Base-by-base conservation (phyloP, 2,113 vertebrate genomes). In the Glaucidium brasilianum region DNA sequence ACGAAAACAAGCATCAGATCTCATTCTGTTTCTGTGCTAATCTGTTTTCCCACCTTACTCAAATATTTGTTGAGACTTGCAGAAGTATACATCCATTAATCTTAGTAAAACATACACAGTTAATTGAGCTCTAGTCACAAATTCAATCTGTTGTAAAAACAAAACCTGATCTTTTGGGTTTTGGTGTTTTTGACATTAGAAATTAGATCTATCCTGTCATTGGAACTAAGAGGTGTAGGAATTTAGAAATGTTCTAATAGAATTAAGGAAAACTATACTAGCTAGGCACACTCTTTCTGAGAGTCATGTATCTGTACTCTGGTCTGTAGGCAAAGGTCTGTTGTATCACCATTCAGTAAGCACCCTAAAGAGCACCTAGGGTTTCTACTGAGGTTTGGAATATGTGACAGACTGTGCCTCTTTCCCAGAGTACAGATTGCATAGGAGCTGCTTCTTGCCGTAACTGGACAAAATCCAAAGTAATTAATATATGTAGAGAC, bases 111-210 rank as follows among this genome's bases (percentile, higher is more conserved):
- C 37, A 25, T 35, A 64, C 22, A 22, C 10, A 26, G 50, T 73
- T 94, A 87, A 79, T 83, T 59, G 71, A 67, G 45, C 41, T 76
- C 50, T 68, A 66, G n/a, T 86, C 49, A 71, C 23, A 94, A 47
- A 59, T 87, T 85, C 77, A 81, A 39, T 69, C 41, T 87, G n/a
- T 72, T 84, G 45, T 89, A 62, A 86, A 86, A 95, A 73, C 37
- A 81, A 6, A 11, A 7, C 12, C 18, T n/a, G 8, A 49, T 81
- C 22, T 91, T 87, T 66, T 64, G 27, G 34, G 52, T 12, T 43
- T 35, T 43, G 10, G 15, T 17, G 7, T 18, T 89, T 60, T 27
- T 78, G 27, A 66, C 20, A 58, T 74, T n/a, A 85, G 73, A 85
- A 77, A 53, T 34, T 32, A 62, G 50, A 81, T 59, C n/a, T 78